Conservation (phyloP, 2,888 invertebrate genomes). For the Masnerella sp. region DNA sequence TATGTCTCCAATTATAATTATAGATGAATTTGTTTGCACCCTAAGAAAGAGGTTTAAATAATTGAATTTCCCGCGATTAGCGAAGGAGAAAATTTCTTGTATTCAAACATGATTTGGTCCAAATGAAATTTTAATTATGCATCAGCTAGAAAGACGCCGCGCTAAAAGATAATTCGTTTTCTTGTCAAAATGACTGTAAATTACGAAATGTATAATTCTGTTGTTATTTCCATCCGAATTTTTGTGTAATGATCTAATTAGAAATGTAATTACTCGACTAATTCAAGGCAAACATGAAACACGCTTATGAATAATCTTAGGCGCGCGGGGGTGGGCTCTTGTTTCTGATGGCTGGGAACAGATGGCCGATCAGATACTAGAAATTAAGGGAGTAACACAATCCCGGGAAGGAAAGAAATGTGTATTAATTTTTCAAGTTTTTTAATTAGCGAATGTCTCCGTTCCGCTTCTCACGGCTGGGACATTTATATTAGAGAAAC, state of each 20-base stretch:
- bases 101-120: no score
- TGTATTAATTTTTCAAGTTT: conserved; percentile 78
- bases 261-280: conserved; percentile 18
- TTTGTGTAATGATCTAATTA: conserved; percentile 1
- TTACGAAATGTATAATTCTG: no score
- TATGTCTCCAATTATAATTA: no score
- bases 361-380: conserved; percentile 77
- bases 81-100: no score
- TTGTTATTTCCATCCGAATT: no score
- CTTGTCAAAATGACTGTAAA: neutral
- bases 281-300: conserved; percentile 31
- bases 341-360: conserved; percentile 69
- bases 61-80: no score
- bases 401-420: conserved; percentile 74
- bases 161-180: no score
- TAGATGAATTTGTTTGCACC: no score
- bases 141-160: no score
- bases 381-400: conserved; percentile 74
- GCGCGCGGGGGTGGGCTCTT: conserved; percentile 32
- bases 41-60: no score
- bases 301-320: conserved; percentile 51
- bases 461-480: conserved; percentile 72
- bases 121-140: no score
- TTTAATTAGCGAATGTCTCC: conserved; percentile 78
- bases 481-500: conserved; percentile 77